Conservation (phyloP, 2,888 invertebrate species). For the Himalopsyche kuldschensis region DNA sequence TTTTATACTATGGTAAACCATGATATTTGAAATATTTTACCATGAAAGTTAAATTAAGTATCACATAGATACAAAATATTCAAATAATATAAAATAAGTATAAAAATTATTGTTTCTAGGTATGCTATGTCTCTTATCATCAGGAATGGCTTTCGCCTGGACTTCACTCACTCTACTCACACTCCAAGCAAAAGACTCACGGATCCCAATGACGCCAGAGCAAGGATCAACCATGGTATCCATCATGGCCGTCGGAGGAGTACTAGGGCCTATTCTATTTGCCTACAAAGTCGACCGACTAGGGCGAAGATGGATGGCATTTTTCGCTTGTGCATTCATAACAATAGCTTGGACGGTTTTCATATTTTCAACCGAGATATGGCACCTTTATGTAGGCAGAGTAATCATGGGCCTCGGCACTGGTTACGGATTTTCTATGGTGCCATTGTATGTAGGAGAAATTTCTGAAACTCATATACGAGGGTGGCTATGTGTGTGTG, state of each 20-base stretch:
- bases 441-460: constrained; percentile 32
- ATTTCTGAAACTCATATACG: constrained; percentile 27
- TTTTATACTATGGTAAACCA: no score
- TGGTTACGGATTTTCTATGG: constrained; percentile 2
- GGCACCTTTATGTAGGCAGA: constrained; percentile 16
- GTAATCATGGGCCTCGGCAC: constrained; percentile 12
- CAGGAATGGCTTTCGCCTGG: constrained; percentile 17
- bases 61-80: no score
- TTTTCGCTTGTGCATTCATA: not conserved
- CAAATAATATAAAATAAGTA: not conserved
- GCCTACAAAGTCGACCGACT: constrained; percentile 9
- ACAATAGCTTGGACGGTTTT: constrained; percentile 7
- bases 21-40: no score
- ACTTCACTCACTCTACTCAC: constrained; percentile 8
- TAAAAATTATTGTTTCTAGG: constrained; percentile 16
- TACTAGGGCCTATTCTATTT: constrained; percentile 11
- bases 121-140: constrained; percentile 10
- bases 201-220: constrained; percentile 11
- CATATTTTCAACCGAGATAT: constrained; percentile 10
- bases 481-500: constrained; percentile 13
- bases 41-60: no score
- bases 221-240: constrained; percentile 16
- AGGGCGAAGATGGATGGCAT: constrained; percentile 19
- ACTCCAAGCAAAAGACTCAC: constrained; percentile 10
- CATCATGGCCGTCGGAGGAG: constrained; percentile 10